Evolutionary conservation across 2,888 invertebrate species (phyloP).

Genomic region (Artemia sp.): DNA sequence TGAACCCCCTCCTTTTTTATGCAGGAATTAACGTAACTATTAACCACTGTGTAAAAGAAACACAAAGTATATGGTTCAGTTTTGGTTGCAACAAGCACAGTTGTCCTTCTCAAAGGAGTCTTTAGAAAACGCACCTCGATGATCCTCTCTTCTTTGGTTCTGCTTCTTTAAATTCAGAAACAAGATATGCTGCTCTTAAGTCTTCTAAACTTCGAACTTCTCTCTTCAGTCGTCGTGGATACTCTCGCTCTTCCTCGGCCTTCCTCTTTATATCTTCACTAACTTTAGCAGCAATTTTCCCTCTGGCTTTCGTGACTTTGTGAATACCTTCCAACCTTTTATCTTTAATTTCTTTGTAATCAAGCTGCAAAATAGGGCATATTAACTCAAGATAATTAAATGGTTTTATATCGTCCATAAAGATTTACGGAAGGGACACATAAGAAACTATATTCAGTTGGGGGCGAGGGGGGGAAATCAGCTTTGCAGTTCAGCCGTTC

Average conservation of each 20-base stretch:
- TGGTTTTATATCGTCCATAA: too few species aligned
- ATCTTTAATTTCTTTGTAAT: neutral
- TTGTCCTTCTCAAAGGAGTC: too few species aligned
- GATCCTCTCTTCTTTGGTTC: neutral
- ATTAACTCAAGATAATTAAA: too few species aligned
- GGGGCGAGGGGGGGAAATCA: neutral
- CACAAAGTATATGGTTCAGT: too few species aligned
- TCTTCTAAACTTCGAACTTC: conserved; percentile 8
- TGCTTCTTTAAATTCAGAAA: neutral
- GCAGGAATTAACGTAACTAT: too few species aligned
- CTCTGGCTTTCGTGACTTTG: neutral
- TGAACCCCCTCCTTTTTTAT: too few species aligned
- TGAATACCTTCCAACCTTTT: neutral
- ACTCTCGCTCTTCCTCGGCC: neutral
- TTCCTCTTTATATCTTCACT: neutral
- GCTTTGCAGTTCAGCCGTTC: neutral
- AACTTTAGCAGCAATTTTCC: neutral
- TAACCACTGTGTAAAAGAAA: too few species aligned
- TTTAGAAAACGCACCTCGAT: too few species aligned
- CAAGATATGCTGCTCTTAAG: conserved; percentile 1
- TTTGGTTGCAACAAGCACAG: too few species aligned
- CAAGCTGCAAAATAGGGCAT: neutral
- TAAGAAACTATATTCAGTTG: too few species aligned
- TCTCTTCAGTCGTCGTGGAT: neutral
- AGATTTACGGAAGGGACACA: too few species aligned